Percentiles rank a stretch among this genome's conserved stretches.
Evolutionary conservation across 2,113 vertebrate genomes (phyloP).

Genomic region (Phyllostomus hastatus): DNA sequence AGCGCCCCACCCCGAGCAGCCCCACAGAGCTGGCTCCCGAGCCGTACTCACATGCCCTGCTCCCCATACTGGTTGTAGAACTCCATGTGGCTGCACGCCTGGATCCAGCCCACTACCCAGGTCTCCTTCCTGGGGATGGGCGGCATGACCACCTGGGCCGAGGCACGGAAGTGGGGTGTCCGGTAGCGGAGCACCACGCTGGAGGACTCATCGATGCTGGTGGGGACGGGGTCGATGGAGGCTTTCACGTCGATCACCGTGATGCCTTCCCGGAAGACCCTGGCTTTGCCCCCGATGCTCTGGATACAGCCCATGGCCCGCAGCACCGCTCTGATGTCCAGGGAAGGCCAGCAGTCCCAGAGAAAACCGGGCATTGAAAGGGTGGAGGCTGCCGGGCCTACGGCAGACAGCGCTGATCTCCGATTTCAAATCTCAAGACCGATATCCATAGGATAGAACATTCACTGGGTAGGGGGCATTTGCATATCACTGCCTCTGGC

Average conservation of each 20-base stretch:
- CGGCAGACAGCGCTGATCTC: conserved; percentile 52
- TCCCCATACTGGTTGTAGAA: conserved; percentile 97
- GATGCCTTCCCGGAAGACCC: conserved; percentile 95
- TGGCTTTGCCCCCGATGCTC: conserved; percentile 96
- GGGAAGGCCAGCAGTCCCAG: conserved; percentile 87
- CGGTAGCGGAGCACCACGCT: conserved; percentile 96
- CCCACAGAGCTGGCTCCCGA: not conserved
- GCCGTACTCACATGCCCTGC: conserved; percentile 94
- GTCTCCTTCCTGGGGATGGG: conserved; percentile 93
- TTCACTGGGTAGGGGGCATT: conserved; percentile 40
- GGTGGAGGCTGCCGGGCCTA: conserved; percentile 73
- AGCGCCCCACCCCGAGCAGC: rapidly evolving
- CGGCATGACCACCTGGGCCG: conserved; percentile 93
- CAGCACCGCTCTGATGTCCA: conserved; percentile 84
- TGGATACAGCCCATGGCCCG: conserved; percentile 98
- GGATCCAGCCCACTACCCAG: conserved; percentile 98
- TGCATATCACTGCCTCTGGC: conserved; percentile 38
- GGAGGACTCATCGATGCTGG: conserved; percentile 97
- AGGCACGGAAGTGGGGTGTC: conserved; percentile 96
- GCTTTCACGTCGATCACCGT: conserved; percentile 93
- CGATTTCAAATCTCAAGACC: conserved; percentile 61
- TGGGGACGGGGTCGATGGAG: conserved; percentile 94
- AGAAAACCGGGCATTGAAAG: conserved; percentile 88
- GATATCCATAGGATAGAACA: conserved; percentile 83
- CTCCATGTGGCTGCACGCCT: conserved; percentile 99